phyloP scores from a whole-genome alignment of 2,113 vertebrate species.

The Ailuropoda melanoleuca region DNA sequence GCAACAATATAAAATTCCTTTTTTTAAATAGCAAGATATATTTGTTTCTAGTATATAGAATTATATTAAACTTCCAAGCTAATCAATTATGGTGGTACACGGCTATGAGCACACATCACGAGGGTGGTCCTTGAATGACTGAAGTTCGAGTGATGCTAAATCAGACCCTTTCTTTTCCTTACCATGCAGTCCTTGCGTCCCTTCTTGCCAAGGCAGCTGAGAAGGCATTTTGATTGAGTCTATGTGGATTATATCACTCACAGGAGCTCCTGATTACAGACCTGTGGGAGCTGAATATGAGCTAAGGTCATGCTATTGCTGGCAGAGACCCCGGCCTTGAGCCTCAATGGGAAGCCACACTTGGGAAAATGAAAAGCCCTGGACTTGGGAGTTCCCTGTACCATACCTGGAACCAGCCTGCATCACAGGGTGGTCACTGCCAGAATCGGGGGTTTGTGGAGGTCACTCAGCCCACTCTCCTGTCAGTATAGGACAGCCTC shows the following conservation, averaged over 20 bases:
- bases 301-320: background rate
- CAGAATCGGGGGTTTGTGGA: background rate
- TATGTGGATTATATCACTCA: background rate
- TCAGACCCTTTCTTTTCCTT: background rate
- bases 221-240: background rate
- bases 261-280: background rate
- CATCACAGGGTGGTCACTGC: background rate
- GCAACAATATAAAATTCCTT: background rate
- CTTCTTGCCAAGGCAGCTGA: background rate
- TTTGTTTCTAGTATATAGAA: background rate
- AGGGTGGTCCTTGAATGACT: background rate
- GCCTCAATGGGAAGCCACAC: background rate
- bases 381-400: background rate
- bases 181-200: background rate
- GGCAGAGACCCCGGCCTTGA: background rate
- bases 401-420: background rate
- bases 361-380: background rate
- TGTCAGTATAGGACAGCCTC: background rate
- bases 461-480: background rate
- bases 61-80: background rate
- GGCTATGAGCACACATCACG: background rate
- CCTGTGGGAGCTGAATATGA: background rate
- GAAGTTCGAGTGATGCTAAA: background rate
- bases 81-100: background rate
- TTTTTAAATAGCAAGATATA: conserved; percentile 11